Evolutionary conservation across 1,140 invertebrate species (phyloP).

Genomic region (Saccostrea echinata): DNA sequence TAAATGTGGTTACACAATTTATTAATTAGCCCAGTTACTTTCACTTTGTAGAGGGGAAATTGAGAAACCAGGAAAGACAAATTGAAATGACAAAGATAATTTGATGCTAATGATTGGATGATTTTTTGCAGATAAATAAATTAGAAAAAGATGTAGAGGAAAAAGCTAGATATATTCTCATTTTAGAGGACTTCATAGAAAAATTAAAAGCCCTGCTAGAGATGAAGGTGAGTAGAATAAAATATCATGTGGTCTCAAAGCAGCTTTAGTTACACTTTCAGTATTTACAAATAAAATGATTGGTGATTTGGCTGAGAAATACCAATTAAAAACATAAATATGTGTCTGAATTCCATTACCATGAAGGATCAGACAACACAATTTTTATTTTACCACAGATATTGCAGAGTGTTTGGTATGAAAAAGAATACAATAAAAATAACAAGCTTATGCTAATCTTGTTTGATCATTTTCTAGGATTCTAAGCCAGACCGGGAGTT

Average conservation of each 20-base stretch:
- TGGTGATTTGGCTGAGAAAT: no score
- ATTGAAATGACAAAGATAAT: not conserved
- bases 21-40: not conserved
- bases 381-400: no score
- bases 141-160: constrained; percentile 75
- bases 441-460: not conserved
- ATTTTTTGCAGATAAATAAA: constrained; percentile 71
- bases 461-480: constrained; percentile 62
- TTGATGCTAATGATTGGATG: not conserved
- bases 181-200: constrained; percentile 70
- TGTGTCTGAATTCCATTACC: no score
- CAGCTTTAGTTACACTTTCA: no score
- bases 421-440: no score
- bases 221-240: constrained; percentile 56
- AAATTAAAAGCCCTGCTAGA: constrained; percentile 65
- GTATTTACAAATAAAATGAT: no score
- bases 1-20: not conserved
- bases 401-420: no score
- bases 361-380: no score
- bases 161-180: constrained; percentile 68
- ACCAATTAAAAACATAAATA: no score
- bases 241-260: no score
- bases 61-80: not conserved
- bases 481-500: constrained; percentile 68
- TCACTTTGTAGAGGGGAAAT: not conserved